Conservation (phyloP, 2,113 vertebrate genomes). For the Ivindomyrus marchei region DNA sequence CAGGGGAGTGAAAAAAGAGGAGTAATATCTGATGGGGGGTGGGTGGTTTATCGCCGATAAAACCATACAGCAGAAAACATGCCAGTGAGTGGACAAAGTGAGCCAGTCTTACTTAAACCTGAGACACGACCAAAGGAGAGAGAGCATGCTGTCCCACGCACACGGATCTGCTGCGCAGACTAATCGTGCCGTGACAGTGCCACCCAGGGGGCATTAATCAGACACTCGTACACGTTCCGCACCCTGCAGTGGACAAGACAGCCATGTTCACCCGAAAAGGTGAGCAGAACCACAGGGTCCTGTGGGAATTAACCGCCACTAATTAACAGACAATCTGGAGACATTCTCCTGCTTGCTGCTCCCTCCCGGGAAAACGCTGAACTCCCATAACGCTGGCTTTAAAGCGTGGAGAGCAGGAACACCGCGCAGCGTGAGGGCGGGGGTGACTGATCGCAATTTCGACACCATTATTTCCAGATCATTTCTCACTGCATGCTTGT, state of each 20-base stretch:
- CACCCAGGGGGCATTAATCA: background rate
- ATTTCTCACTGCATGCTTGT: background rate
- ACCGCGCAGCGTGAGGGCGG: background rate
- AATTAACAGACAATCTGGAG: background rate
- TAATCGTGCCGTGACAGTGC: background rate
- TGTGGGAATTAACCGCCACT: background rate
- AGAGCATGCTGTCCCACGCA: background rate
- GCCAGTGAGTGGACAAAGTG: background rate
- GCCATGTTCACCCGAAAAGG: background rate
- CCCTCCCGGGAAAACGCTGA: background rate
- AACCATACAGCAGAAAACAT: background rate
- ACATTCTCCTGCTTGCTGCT: background rate
- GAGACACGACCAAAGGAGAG: background rate
- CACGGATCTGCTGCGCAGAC: background rate
- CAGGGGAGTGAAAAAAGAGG: background rate
- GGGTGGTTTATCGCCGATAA: background rate
- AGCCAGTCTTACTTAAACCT: background rate
- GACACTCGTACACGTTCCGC: background rate
- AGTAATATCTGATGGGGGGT: background rate
- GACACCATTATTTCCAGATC: slow-evolving; percentile 7
- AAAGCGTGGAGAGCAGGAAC: background rate
- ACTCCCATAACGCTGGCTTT: background rate
- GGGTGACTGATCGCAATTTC: background rate
- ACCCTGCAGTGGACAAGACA: background rate
- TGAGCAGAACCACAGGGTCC: background rate